Percentiles rank a stretch among this genome's conserved stretches.
These are phyloP conservation scores for Muschampia staudingeri DNA, from an alignment of 2,888 invertebrate genomes.

Conservation along the genomic window DNA sequence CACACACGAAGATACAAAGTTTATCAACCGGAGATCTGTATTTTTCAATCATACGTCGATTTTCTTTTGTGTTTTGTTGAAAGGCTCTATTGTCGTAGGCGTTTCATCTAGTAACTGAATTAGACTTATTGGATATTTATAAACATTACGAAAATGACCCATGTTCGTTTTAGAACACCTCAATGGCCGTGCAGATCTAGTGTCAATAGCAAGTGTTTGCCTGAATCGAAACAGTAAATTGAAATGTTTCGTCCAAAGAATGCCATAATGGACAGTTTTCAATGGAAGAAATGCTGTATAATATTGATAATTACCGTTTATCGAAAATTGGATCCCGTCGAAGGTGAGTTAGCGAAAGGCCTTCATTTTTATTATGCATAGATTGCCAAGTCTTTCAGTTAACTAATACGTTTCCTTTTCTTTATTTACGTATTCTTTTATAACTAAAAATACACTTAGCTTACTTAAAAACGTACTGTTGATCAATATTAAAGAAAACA, in stretches of 20 bases:
- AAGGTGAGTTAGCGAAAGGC: slow-evolving; percentile 77
- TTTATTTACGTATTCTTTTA: neutral
- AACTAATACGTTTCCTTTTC: neutral
- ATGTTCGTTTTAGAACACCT: slow-evolving; percentile 75
- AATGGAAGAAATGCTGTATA: slow-evolving; percentile 81
- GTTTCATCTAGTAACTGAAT: slow-evolving; percentile 6
- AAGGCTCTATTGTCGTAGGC: neutral
- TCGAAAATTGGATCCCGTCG: slow-evolving; percentile 77
- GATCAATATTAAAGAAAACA: too few species aligned
- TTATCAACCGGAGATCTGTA: slow-evolving; percentile 66
- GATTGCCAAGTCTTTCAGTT: neutral
- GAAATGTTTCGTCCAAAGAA: slow-evolving; percentile 80
- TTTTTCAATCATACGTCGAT: slow-evolving; percentile 60
- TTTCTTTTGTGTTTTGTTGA: slow-evolving; percentile 61
- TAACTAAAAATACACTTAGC: too few species aligned
- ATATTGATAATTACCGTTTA: slow-evolving; percentile 79
- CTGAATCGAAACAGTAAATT: slow-evolving; percentile 75
- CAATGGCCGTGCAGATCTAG: slow-evolving; percentile 83
- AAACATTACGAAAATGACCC: slow-evolving; percentile 75
- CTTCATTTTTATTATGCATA: slow-evolving; percentile 12
- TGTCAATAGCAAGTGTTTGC: slow-evolving; percentile 82
- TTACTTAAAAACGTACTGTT: too few species aligned
- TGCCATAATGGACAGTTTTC: slow-evolving; percentile 81
- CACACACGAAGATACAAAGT: slow-evolving; percentile 63
- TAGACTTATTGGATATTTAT: slow-evolving; percentile 48